Percentiles rank a stretch among this genome's conserved stretches.
Evolutionary conservation across 2,797 vertebrate species (phyloP).

Genomic region (Brachyalestes nurse): DNA sequence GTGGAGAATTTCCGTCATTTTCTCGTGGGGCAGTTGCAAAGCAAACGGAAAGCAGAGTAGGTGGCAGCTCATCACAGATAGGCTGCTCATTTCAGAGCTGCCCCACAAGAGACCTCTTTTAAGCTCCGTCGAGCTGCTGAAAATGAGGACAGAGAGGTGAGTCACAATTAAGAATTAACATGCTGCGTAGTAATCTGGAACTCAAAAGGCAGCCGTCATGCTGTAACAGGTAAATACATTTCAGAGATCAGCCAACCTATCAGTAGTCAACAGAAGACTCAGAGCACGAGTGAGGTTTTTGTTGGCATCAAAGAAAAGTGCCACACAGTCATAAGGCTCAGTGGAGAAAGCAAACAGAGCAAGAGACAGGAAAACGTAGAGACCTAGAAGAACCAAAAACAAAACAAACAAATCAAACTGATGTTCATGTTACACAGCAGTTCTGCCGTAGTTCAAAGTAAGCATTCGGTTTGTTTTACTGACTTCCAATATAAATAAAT

Average conservation of each 20-base stretch:
- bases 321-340: conserved; percentile 80
- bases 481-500: neutral
- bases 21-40: conserved; percentile 80
- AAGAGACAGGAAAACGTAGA: conserved; percentile 80
- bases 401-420: conserved; percentile 11
- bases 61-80: conserved; percentile 81
- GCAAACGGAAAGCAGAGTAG: conserved; percentile 91
- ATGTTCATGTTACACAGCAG: neutral
- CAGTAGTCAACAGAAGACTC: conserved; percentile 64
- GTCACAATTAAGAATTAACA: conserved; percentile 27
- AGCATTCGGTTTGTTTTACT: no score
- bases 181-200: conserved; percentile 3
- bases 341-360: conserved; percentile 77
- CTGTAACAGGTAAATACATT: conserved; percentile 6
- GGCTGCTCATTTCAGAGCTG: conserved; percentile 63
- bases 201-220: neutral
- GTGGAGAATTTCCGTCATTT: conserved; percentile 70
- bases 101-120: conserved; percentile 53
- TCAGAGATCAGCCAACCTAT: conserved; percentile 68
- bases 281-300: conserved; percentile 70
- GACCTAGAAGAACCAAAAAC: conserved; percentile 72
- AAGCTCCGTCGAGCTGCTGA: conserved; percentile 43
- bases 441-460: neutral
- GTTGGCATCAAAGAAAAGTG: conserved; percentile 75
- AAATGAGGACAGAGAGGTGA: conserved; percentile 44